Evolutionary conservation across 2,797 vertebrate species (phyloP).

Genomic region (Calcarius lapponicus): DNA sequence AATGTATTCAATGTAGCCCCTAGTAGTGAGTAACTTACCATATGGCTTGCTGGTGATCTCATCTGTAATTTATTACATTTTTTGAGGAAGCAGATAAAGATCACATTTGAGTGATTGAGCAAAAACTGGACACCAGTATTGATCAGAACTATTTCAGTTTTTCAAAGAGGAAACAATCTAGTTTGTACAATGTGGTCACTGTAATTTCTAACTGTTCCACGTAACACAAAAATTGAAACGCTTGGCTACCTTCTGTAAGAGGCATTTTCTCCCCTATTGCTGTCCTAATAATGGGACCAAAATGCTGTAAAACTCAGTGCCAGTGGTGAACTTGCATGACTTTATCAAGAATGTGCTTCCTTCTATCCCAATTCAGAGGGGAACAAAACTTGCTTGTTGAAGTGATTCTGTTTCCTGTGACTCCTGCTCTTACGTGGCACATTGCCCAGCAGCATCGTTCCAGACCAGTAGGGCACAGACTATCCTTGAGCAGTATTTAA

Average conservation of each 20-base stretch:
- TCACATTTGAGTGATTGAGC: not conserved
- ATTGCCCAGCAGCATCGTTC: not conserved
- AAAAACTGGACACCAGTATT: not conserved
- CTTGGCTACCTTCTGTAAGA: not conserved
- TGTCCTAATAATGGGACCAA: not conserved
- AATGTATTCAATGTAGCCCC: not conserved
- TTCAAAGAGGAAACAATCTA: not conserved
- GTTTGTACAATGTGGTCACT: not conserved
- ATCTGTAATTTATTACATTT: not conserved
- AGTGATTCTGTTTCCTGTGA: constrained; percentile 21
- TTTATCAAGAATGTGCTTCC: constrained; percentile 41
- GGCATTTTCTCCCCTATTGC: not conserved
- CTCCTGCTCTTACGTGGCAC: not conserved
- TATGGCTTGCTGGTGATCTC: not conserved
- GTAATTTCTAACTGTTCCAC: not conserved
- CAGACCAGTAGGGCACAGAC: not conserved
- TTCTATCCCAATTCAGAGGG: not conserved
- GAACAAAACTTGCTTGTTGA: constrained; percentile 33
- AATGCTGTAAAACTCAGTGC: not conserved
- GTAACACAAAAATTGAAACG: not conserved
- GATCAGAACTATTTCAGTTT: not conserved
- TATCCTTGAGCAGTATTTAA: not conserved
- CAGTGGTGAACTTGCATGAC: not conserved
- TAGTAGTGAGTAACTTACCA: not conserved
- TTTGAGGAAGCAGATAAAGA: not conserved